Percentiles rank a stretch among this genome's conserved stretches.
Evolutionary conservation across 1,140 invertebrate genomes (phyloP).

Genomic region (Zaprionus capensis): DNA sequence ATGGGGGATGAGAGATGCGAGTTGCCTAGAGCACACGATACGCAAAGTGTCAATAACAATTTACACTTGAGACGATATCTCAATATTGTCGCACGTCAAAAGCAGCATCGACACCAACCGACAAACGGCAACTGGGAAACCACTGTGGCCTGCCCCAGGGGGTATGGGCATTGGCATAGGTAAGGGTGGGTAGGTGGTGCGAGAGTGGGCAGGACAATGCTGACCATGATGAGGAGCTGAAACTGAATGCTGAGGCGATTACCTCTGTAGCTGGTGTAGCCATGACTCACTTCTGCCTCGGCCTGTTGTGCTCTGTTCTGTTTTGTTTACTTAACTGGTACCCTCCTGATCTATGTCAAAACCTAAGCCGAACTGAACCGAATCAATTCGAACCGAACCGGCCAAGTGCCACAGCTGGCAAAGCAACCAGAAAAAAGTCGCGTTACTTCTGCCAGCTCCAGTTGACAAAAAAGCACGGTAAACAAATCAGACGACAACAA

Average conservation of each 20-base stretch:
- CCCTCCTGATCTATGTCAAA: conserved; percentile 21
- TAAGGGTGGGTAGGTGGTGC: neutral
- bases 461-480: conserved; percentile 18
- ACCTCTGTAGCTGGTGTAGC: conserved; percentile 8
- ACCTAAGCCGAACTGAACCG: conserved; percentile 12
- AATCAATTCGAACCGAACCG: neutral
- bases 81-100: conserved; percentile 75
- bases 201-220: conserved; percentile 25
- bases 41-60: conserved; percentile 80
- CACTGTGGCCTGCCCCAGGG: neutral
- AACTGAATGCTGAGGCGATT: conserved; percentile 34
- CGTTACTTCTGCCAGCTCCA: neutral
- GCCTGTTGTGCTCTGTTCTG: neutral
- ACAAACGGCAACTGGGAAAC: conserved; percentile 2
- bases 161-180: neutral
- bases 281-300: neutral
- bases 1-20: conserved; percentile 18
- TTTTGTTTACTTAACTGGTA: conserved; percentile 64
- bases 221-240: conserved; percentile 36
- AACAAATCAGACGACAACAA: conserved; percentile 15
- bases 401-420: conserved; percentile 1
- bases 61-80: conserved; percentile 82
- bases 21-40: conserved; percentile 46
- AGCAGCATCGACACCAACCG: conserved; percentile 41
- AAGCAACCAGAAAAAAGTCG: conserved; percentile 6